A percentile compares a stretch with the other conserved stretches of the same genome.
Evolutionary conservation across 2,888 invertebrate genomes (phyloP).

Genomic region (Limnephilus rhombicus): DNA sequence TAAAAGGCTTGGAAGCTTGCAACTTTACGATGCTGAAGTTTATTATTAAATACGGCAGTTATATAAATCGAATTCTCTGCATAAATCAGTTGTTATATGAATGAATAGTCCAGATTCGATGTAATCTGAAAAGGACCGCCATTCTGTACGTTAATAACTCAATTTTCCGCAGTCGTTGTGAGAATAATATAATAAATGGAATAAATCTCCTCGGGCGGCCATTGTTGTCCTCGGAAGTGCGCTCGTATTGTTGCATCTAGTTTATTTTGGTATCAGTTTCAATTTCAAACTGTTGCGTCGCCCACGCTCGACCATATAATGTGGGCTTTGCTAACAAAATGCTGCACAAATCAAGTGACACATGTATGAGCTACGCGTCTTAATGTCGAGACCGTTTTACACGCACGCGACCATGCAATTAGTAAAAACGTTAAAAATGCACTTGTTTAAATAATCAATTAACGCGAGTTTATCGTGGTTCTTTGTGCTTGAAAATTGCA

Average conservation of each 20-base stretch:
- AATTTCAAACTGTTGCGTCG: conserved; percentile 30
- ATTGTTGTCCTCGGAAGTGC: conserved; percentile 38
- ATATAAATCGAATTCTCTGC: conserved; percentile 15
- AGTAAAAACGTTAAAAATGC: conserved; percentile 4
- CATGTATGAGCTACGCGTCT: conserved; percentile 32
- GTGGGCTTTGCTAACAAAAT: conserved; percentile 36
- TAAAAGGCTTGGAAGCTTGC: background rate
- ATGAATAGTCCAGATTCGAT: conserved; percentile 3
- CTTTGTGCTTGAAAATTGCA: background rate
- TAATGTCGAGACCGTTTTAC: conserved; percentile 30
- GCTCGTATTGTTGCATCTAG: conserved; percentile 18
- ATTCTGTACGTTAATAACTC: conserved; percentile 39
- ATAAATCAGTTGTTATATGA: background rate
- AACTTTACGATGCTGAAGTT: background rate
- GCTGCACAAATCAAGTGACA: conserved; percentile 34
- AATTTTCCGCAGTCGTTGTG: conserved; percentile 33
- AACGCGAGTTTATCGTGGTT: background rate
- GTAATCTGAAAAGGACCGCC: conserved; percentile 21
- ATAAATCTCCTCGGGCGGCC: conserved; percentile 34
- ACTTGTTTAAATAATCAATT: background rate
- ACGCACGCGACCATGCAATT: conserved; percentile 38
- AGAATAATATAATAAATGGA: background rate
- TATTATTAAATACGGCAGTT: conserved; percentile 5
- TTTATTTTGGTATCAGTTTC: conserved; percentile 46
- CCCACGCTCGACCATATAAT: conserved; percentile 30